Base-by-base conservation (phyloP, 2,888 invertebrate genomes). In the Melanostoma mellinum region DNA sequence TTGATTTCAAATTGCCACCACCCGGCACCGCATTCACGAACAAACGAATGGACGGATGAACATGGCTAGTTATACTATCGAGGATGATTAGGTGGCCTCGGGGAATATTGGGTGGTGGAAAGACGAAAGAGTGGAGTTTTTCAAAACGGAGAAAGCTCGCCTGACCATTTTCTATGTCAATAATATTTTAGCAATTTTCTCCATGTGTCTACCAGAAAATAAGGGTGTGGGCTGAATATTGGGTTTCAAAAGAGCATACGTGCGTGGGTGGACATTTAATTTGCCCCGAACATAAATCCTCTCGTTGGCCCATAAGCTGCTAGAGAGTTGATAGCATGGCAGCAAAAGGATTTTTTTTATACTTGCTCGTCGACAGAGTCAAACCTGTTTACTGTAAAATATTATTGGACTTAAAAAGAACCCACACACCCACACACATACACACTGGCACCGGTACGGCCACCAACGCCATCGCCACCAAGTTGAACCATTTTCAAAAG, bases 221-320 rank as follows among this genome's bases (percentile, higher is more conserved):
- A 63, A 63, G 36, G 36, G 33, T 33, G 10, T 9, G 61, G 55
- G 56, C 53, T 71, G 48, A 50, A 36, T 35, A 42, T 53, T 3
- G n/a, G 50, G 30, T 38, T 33, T 46, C 38, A 6, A 40, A 40
- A n/a, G 48, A 50, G 44, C 52, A 65, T 44, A 50, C 69, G 60
- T 67, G 76, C 65, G 74, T 78, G 82, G 84, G 84, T 75, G 84
- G 79, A 84, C 84, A 84, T 84, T 84, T 84, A 84, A 84, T 84
- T 84, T 84, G 79, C 79, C 20, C 79, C 79, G 79, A 84, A 84
- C 84, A 84, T 84, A 84, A 84, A 84, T 84, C 79, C 79, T 79
- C 71, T 74, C 84, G 79, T 84, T 84, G 53, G 74, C 74, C 20
- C 53, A 69, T 74, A 69, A 74, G 84, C 65, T 71, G 53, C 65